A percentile compares a stretch with the other conserved stretches of the same genome.
Conservation (phyloP, 2,113 vertebrate species). For the Ovibos moschatus region DNA sequence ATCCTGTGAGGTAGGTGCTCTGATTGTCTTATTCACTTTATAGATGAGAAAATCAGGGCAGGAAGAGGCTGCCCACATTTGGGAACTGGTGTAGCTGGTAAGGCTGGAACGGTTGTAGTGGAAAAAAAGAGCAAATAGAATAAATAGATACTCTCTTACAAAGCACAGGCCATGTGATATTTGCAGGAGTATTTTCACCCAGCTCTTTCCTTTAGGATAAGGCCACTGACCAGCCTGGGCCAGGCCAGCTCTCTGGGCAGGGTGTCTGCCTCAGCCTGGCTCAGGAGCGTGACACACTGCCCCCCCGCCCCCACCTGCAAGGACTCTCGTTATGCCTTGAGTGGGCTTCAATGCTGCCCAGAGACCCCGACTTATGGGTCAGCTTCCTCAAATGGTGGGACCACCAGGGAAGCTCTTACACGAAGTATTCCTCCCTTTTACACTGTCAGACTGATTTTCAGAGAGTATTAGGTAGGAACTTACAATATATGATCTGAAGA, state of each 20-base stretch:
- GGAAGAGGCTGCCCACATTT: not conserved
- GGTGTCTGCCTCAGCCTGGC: not conserved
- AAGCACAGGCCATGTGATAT: not conserved
- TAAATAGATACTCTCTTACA: not conserved
- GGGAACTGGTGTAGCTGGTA: not conserved
- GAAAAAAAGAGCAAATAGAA: not conserved
- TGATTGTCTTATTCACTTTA: not conserved
- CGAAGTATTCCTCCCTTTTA: not conserved
- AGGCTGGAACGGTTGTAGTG: not conserved
- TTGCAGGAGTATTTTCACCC: not conserved
- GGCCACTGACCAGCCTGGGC: accelerated
- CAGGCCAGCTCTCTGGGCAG: not conserved
- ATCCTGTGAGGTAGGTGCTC: not conserved
- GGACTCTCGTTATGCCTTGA: not conserved
- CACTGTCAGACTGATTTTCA: not conserved
- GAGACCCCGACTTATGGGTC: not conserved
- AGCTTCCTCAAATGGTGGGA: not conserved
- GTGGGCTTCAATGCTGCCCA: not conserved
- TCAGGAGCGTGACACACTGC: not conserved
- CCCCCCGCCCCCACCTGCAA: not conserved
- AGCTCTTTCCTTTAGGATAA: not conserved
- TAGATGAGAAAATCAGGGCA: not conserved
- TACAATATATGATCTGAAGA: not conserved
- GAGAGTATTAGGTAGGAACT: not conserved
- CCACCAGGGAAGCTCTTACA: not conserved